Evolutionary conservation across 2,888 invertebrate species (phyloP).

Genomic region (Xestia xanthographa): DNA sequence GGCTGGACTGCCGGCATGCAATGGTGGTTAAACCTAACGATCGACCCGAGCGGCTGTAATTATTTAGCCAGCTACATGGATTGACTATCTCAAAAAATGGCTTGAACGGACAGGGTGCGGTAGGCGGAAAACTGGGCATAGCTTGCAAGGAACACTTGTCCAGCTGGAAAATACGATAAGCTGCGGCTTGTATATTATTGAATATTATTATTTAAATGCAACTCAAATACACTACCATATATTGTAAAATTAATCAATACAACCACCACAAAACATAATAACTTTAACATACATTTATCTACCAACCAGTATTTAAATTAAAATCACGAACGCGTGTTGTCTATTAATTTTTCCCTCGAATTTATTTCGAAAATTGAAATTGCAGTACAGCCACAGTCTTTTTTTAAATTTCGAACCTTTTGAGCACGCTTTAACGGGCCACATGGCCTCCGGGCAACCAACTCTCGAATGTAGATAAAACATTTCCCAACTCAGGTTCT

Average conservation of each 20-base stretch:
- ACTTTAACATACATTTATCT: neutral
- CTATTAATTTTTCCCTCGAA: slow-evolving; percentile 37
- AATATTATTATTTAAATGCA: neutral
- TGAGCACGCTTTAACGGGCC: slow-evolving; percentile 39
- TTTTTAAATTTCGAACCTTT: slow-evolving; percentile 47
- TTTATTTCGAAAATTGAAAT: slow-evolving; percentile 43
- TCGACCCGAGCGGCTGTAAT: too few relatives aligned
- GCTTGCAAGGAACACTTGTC: neutral
- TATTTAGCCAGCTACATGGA: too few relatives aligned
- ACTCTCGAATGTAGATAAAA: slow-evolving; percentile 58
- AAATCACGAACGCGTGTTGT: slow-evolving; percentile 28
- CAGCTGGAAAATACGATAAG: neutral
- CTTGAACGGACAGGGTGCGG: too few relatives aligned
- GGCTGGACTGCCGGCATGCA: too few relatives aligned
- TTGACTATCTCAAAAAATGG: too few relatives aligned
- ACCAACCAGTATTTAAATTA: slow-evolving; percentile 33
- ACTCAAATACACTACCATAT: neutral
- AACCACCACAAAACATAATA: neutral
- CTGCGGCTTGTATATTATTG: neutral
- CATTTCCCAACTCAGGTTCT: slow-evolving; percentile 52
- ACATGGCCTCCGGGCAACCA: slow-evolving; percentile 50
- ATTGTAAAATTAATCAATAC: neutral
- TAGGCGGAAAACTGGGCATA: neutral
- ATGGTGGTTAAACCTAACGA: too few relatives aligned
- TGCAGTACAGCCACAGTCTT: slow-evolving; percentile 17